Evolutionary conservation across 2,888 invertebrate species (phyloP), one percentile per base, ranked within the genome.

Genomic region (Polydrusus tereticollis): DNA sequence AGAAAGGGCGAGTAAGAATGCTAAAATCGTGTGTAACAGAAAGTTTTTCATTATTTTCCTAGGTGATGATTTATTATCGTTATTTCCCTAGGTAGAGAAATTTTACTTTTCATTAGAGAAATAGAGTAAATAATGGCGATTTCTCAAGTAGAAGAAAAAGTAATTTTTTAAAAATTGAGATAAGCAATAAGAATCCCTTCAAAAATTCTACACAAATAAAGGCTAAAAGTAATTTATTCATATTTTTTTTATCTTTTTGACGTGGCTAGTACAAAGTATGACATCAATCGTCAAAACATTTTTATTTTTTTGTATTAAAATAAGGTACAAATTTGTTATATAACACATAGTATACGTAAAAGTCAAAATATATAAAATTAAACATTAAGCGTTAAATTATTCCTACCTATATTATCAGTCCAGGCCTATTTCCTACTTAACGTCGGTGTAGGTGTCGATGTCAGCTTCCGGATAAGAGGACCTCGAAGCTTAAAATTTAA

Each of bases 401-500:
- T 12, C 21, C 38, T 50, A 63, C 14, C 16, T 16, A 41, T 16
- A 36, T 29, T 29, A 50, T 55, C 52, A 55, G 52, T 50, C 57
- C 43, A 14, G 45, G 45, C 59, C 36, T 67, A 67, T 33, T 62
- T 62, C 33, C 47, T 62, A 62, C 29, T 62, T 38, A 33, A 33
- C 26, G 10, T 33, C 5, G 45, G 62, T 20, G 10, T 33, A 1
- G 45, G 62, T 20, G 62, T 33, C 20, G 36, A 23, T 26, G 79
- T 75, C 38, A 84, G 73, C 69, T 79, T 82, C 47, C 76, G 79
- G 18, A 85, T 75, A 38, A 84, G 70, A 29, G 83, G 81, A 16
- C 89, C 87, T 79, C 86, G 88, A n/a, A 93, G 84, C 80, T 92
- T 91, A 0, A 90, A 86, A 23, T 91, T 87, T 23, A 86, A 79